Evolutionary conservation across 2,113 vertebrate genomes (phyloP), one percentile per base, ranked within the genome.

Genomic region (Acinonyx jubatus): DNA sequence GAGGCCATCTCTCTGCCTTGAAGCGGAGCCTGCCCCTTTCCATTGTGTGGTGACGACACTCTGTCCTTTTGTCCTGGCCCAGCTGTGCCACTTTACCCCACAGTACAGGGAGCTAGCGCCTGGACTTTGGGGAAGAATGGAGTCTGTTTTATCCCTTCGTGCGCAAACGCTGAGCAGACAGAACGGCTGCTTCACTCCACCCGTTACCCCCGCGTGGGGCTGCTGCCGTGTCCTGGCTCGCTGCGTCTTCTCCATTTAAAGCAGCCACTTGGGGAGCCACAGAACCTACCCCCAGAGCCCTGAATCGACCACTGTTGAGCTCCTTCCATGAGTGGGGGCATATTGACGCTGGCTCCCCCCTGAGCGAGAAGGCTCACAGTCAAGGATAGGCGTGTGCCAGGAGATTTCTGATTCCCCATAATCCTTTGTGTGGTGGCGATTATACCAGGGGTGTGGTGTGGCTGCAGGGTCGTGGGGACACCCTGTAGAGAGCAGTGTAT

Each of bases 121-220:
- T 57, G 52, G 79, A 61, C 45, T 81, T 66, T n/a, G 73, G 79
- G 89, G 50, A 87, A 48, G 55, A 57, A 57, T 16, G 48, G 33
- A 27, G 50, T 50, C 31, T 3, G 0, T 73, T 61, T 78, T 69
- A 33, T 74, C 52, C 27, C 81, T 21, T n/a, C 2, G 0, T 25
- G 63, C 23, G 38, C 68, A 45, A 57, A 45, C 13, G 41, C 57
- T 66, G 14, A 79, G 71, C 57, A 82, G 66, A 29, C 18, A 10
- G 21, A 69, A 7, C 31, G 10, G 10, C 52, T 1, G 27, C 76
- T 7, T 73, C 6, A 0, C 27, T 45, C 48, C 29, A 66, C 0
- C 2, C 13, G 0, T 61, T 3, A 27, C n/a, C 0, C n/a, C 0
- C 2, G 0, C 29, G 0, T 0, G 4, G 18, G 71, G 61, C 83